Conservation (phyloP, 1,140 invertebrate genomes). For the Orchestia grillus region DNA sequence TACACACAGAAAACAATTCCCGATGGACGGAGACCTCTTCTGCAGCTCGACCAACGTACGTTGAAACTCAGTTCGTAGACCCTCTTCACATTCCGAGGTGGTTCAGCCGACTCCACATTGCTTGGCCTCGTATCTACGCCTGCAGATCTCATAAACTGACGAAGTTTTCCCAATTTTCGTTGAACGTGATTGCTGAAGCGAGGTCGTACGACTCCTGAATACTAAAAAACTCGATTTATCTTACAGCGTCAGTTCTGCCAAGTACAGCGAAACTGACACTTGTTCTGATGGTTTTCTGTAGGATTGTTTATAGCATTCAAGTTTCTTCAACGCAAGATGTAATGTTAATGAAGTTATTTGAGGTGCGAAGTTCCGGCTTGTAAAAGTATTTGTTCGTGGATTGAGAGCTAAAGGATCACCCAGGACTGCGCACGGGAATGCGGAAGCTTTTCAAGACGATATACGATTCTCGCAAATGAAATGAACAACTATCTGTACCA, state of each 20-base stretch:
- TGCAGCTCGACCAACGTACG: neutral
- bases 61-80: neutral
- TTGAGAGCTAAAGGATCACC: neutral
- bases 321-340: neutral
- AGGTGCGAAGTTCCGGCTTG: neutral
- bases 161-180: neutral
- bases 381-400: neutral
- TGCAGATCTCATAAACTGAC: neutral
- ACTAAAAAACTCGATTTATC: neutral
- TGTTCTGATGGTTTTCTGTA: neutral
- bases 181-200: neutral
- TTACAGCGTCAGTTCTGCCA: neutral
- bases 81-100: too few relatives aligned
- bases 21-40: neutral
- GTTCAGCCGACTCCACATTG: too few relatives aligned
- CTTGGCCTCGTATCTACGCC: too few relatives aligned
- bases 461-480: neutral
- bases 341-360: neutral
- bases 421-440: neutral
- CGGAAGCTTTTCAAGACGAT: neutral
- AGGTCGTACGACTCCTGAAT: neutral
- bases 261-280: neutral
- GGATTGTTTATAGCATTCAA: neutral
- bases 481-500: neutral
- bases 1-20: neutral